phyloP scores from a whole-genome alignment of 2,888 invertebrate genomes.

The Mimachlamys varia region DNA sequence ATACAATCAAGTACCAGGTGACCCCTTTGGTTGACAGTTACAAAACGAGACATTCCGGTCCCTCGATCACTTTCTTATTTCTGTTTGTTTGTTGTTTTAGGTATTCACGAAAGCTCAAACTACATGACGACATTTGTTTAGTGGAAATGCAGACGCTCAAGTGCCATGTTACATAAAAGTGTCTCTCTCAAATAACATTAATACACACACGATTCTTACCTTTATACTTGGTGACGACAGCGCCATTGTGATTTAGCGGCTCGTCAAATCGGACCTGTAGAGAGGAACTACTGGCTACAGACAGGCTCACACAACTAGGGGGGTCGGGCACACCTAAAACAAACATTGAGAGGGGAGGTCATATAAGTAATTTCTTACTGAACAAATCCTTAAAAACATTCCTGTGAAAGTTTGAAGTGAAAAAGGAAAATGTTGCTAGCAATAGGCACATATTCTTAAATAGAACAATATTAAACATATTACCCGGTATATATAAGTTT shows the following conservation, averaged over 20 bases:
- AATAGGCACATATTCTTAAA: too few species aligned
- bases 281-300: constrained; percentile 86
- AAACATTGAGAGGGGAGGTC: constrained; percentile 11
- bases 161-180: too few species aligned
- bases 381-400: background rate
- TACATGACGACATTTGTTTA: too few species aligned
- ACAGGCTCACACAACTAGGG: constrained; percentile 90
- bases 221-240: constrained; percentile 95
- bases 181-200: too few species aligned
- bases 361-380: background rate
- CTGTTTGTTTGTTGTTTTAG: background rate
- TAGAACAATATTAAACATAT: too few species aligned
- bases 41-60: too few species aligned
- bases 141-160: too few species aligned
- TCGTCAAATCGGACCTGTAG: constrained; percentile 88
- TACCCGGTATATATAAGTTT: too few species aligned
- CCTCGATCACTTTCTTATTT: background rate
- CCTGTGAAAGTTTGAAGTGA: too few species aligned
- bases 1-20: too few species aligned
- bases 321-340: constrained; percentile 86
- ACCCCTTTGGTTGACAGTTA: too few species aligned
- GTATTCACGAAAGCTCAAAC: background rate
- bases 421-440: too few species aligned
- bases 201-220: constrained; percentile 83
- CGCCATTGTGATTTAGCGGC: constrained; percentile 88